Evolutionary conservation across 2,888 invertebrate genomes (phyloP), one percentile per base, ranked within the genome.

Genomic region (Kuschelorhynchus macadamiae): DNA sequence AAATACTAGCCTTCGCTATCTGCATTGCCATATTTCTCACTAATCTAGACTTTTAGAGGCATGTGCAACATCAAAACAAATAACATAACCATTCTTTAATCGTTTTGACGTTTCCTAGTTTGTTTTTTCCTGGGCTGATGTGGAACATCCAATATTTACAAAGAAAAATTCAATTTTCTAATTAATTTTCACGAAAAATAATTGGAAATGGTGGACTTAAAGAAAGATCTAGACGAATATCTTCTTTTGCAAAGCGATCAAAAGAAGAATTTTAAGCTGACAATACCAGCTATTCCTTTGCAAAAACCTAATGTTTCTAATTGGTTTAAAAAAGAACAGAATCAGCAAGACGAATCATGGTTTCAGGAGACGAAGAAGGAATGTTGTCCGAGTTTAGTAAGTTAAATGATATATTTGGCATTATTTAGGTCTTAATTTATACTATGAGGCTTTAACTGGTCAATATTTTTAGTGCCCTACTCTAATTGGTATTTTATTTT

Each of bases 201-300:
- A n/a, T 8, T 3, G 16, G 33, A 46, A 82, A 93, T 93, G 93
- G 90, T 91, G 49, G 92, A 91, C 81, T 83, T 94, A 53, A 94
- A 94, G 82, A 90, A 92, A 75, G 94, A 94, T 80, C 84, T 94
- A 76, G 93, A 93, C 80, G 91, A 94, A 80, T 94, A 94, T 85
- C 86, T 94, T 74, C 86, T 90, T 32, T 83, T 92, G 74, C 91
- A 88, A 85, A 92, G 86, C 82, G 89, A 86, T 79, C 87, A 85
- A 81, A 88, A 88, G 75, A 87, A 87, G 75, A 79, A 80, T 17
- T 87, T 87, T 72, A 86, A 88, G 81, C 81, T 89, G 20, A 81
- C 84, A 64, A 79, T 87, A 65, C 87, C 87, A 1, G 77, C 83
- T 53, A 82, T 87, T 61, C 67, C 67, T 1, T 42, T 69, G 39